phyloP scores from a whole-genome alignment of 2,797 vertebrate species.

The Enteromius radiatus region DNA sequence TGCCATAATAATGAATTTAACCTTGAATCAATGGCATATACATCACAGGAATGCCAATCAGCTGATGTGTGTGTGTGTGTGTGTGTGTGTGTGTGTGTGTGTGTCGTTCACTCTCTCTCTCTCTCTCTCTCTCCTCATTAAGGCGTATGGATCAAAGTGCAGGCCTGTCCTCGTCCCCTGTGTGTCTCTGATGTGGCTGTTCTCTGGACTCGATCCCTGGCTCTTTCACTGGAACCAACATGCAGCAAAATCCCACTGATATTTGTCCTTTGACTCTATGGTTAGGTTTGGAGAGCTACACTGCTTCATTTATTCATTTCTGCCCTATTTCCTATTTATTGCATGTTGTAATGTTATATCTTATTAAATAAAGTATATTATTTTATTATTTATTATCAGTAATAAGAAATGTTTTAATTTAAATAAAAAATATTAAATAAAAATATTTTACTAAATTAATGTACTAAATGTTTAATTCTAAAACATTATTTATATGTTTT shows the following conservation, averaged over 20 bases:
- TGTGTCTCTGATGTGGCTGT: not conserved
- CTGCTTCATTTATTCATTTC: not conserved
- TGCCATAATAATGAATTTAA: conserved; percentile 32
- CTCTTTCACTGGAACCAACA: not conserved
- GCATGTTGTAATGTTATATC: not conserved
- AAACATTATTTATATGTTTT: not conserved
- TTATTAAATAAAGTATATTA: not conserved
- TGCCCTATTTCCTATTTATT: not conserved
- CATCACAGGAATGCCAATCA: conserved; percentile 19
- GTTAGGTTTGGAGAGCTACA: too few relatives aligned
- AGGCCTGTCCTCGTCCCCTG: not conserved
- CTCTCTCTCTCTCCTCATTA: conserved; percentile 22
- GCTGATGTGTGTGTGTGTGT: not conserved
- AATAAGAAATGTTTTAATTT: too few relatives aligned
- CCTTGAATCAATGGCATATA: conserved; percentile 37
- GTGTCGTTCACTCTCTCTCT: not conserved
- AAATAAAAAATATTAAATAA: too few relatives aligned
- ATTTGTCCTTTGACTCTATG: conserved; percentile 1
- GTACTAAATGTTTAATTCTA: too few relatives aligned
- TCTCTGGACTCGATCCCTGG: conserved; percentile 10
- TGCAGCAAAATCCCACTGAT: conserved; percentile 1
- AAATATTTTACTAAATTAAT: too few relatives aligned
- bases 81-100: conserved; percentile 11
- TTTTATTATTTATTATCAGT: too few relatives aligned
- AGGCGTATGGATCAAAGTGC: conserved; percentile 9